phyloP scores from a whole-genome alignment of 2,797 vertebrate genomes.

The Oreonectes daqikongensis region DNA sequence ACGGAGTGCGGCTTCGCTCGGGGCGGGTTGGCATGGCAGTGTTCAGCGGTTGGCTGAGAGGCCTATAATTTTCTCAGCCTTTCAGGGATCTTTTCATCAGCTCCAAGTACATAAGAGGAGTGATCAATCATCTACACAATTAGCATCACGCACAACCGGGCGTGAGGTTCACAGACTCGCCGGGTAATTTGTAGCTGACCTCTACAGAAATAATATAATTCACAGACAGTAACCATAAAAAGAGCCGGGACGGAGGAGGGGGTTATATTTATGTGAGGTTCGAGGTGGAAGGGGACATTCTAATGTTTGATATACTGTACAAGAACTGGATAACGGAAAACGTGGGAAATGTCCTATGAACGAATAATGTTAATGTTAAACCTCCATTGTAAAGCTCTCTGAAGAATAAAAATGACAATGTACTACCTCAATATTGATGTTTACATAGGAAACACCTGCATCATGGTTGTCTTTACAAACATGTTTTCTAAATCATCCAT shows the following conservation, averaged over 20 bases:
- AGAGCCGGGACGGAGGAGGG: conserved; percentile 1
- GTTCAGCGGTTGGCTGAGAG: conserved; percentile 64
- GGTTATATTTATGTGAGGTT: background rate
- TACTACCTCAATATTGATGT: background rate
- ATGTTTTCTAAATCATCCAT: background rate
- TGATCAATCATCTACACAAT: conserved; percentile 42
- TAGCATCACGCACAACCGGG: conserved; percentile 43
- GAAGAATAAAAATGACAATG: background rate
- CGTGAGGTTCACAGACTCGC: conserved; percentile 34
- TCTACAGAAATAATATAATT: conserved; percentile 36
- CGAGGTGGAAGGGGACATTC: background rate
- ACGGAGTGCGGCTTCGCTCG: conserved; percentile 58
- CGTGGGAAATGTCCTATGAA: background rate
- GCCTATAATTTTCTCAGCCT: conserved; percentile 70
- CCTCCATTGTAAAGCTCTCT: background rate
- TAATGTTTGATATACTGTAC: background rate
- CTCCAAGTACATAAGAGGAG: conserved; percentile 62
- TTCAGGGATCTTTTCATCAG: conserved; percentile 68
- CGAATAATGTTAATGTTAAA: background rate
- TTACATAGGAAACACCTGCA: background rate
- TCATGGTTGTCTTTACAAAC: background rate
- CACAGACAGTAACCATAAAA: conserved; percentile 32
- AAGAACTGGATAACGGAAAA: background rate
- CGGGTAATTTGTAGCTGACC: conserved; percentile 24
- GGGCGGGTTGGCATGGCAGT: conserved; percentile 64